phyloP scores from a whole-genome alignment of 2,113 vertebrate genomes.

The Pseudopodoces humilis region DNA sequence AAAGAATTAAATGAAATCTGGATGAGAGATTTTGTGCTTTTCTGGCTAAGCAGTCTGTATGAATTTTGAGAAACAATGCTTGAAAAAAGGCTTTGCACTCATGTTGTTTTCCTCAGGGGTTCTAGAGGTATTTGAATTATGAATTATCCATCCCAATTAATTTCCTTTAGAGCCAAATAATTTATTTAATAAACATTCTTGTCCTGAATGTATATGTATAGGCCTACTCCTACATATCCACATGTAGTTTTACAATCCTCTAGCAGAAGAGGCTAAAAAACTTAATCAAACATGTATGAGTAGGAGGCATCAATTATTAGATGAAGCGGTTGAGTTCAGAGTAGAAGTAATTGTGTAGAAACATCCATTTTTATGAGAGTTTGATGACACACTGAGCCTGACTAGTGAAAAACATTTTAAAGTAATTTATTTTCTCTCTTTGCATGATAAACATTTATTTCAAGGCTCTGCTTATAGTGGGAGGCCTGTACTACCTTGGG shows the following conservation, averaged over 20 bases:
- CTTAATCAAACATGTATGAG: background rate
- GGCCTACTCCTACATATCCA: background rate
- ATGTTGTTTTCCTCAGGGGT: background rate
- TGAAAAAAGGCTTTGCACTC: background rate
- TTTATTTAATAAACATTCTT: slow-evolving; percentile 7
- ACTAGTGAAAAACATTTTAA: slow-evolving; percentile 14
- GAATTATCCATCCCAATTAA: background rate
- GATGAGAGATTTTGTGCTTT: background rate
- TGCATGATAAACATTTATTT: slow-evolving; percentile 10
- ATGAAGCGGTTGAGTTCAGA: background rate
- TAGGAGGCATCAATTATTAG: slow-evolving; percentile 48
- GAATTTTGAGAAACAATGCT: background rate
- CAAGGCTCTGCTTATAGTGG: background rate
- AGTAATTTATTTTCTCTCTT: background rate
- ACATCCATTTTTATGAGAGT: background rate
- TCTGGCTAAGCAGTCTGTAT: background rate
- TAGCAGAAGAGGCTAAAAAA: slow-evolving; percentile 16
- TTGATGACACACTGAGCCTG: slow-evolving; percentile 23
- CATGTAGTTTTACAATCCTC: background rate
- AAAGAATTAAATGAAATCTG: background rate
- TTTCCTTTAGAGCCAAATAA: background rate
- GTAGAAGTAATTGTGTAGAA: slow-evolving; percentile 43
- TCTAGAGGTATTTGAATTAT: background rate
- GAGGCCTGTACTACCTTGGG: background rate
- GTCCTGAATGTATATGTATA: background rate